These are phyloP conservation scores for Glomeris maerens DNA, from an alignment of 1,140 invertebrate genomes.

Conservation along the genomic window DNA sequence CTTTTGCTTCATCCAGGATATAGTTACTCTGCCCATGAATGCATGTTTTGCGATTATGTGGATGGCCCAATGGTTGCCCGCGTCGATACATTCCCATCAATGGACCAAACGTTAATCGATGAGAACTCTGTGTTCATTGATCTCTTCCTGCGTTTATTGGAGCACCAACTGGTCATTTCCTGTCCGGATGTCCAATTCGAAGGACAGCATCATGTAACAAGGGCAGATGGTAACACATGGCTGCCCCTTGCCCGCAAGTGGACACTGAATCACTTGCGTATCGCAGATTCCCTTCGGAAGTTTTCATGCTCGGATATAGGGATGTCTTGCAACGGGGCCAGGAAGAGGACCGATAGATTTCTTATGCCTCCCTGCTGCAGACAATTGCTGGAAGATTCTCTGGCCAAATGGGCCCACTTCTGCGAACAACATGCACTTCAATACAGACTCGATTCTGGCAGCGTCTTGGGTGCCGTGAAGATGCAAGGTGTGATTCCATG, in stretches of 20 bases:
- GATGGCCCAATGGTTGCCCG: constrained; percentile 23
- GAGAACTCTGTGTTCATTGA: constrained; percentile 10
- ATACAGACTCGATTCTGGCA: constrained; percentile 23
- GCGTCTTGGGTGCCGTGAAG: constrained; percentile 25
- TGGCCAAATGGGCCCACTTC: constrained; percentile 12
- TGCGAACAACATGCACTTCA: constrained; percentile 9
- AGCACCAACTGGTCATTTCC: not conserved
- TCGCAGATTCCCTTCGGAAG: constrained; percentile 3
- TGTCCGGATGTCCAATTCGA: constrained; percentile 17
- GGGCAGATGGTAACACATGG: constrained; percentile 9
- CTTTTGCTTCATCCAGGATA: constrained; percentile 24
- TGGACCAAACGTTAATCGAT: constrained; percentile 16
- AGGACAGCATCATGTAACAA: not conserved
- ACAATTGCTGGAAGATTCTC: constrained; percentile 13
- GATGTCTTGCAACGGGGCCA: constrained; percentile 11
- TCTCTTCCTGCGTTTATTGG: not conserved
- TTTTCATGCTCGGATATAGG: constrained; percentile 19
- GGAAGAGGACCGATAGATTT: not conserved
- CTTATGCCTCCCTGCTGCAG: constrained; percentile 19
- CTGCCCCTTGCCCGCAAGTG: constrained; percentile 17
- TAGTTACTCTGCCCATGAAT: constrained; percentile 23
- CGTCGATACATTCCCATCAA: constrained; percentile 13
- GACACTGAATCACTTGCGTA: constrained; percentile 16
- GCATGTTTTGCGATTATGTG: constrained; percentile 27
- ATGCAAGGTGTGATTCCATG: constrained; percentile 23